Conservation (phyloP, 1,140 invertebrate species). For the Philaenus spumarius region DNA sequence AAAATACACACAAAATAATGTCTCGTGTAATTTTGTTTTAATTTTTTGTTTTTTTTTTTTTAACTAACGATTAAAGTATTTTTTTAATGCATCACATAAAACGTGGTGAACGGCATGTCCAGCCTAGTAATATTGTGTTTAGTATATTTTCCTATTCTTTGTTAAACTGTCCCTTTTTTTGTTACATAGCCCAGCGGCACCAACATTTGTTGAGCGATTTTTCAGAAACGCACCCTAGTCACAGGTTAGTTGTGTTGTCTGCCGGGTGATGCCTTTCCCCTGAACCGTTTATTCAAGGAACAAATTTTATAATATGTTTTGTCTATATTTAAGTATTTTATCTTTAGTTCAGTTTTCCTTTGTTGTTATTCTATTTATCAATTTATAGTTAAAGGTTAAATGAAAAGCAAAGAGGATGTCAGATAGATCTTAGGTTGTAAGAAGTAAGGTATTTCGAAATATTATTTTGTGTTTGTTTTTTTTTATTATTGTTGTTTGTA, state of each 20-base stretch:
- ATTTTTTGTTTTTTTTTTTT: slow-evolving; percentile 16
- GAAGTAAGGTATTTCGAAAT: not conserved
- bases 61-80: not conserved
- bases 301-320: slow-evolving; percentile 29
- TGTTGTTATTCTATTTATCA: slow-evolving; percentile 29
- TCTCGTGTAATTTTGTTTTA: slow-evolving; percentile 13
- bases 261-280: slow-evolving; percentile 13
- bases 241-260: slow-evolving; percentile 28
- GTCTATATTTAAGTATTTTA: slow-evolving; percentile 26
- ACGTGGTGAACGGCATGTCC: not conserved
- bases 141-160: slow-evolving; percentile 14
- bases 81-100: slow-evolving; percentile 19
- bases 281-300: slow-evolving; percentile 13
- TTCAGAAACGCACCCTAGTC: slow-evolving; percentile 28
- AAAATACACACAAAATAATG: slow-evolving; percentile 8
- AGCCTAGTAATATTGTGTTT: not conserved
- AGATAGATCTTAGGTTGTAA: slow-evolving; percentile 8
- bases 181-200: slow-evolving; percentile 23
- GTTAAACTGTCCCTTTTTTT: slow-evolving; percentile 14
- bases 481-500: slow-evolving; percentile 15
- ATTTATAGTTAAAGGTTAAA: slow-evolving; percentile 17
- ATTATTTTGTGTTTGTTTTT: slow-evolving; percentile 10
- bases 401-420: slow-evolving; percentile 11
- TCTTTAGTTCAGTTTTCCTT: slow-evolving; percentile 26
- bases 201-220: slow-evolving; percentile 29